Percentiles rank a stretch among this genome's conserved stretches.
Conservation (phyloP, 2,797 vertebrate species). For the Artibeus lituratus region DNA sequence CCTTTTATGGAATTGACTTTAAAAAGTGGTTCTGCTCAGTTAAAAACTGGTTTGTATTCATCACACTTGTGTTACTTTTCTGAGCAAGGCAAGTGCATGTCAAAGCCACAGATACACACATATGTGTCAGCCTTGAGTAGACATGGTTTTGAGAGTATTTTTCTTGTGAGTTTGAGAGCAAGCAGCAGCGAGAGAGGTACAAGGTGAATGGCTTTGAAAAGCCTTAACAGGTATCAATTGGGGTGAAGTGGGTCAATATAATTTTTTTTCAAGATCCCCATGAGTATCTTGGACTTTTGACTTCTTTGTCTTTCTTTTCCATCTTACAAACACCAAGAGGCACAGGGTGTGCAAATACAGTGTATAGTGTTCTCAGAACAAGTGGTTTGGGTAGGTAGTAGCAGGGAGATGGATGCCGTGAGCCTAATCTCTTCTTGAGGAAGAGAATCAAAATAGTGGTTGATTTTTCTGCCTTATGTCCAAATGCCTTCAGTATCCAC, state of each 20-base stretch:
- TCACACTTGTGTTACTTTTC: neutral
- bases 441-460: neutral
- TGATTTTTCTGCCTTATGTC: neutral
- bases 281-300: neutral
- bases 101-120: neutral
- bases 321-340: neutral
- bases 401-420: neutral
- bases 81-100: neutral
- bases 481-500: neutral
- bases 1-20: conserved; percentile 14
- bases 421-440: neutral
- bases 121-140: neutral
- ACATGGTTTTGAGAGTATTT: neutral
- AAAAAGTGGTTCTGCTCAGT: neutral
- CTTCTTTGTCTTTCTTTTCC: neutral
- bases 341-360: neutral
- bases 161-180: neutral
- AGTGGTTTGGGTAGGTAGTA: neutral
- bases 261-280: neutral
- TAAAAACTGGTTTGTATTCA: neutral
- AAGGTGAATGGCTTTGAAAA: conserved; percentile 6
- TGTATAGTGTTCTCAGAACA: neutral
- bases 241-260: neutral
- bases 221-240: neutral
- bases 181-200: neutral